Conservation (phyloP, 2,797 vertebrate species). For the Coluber constrictor region DNA sequence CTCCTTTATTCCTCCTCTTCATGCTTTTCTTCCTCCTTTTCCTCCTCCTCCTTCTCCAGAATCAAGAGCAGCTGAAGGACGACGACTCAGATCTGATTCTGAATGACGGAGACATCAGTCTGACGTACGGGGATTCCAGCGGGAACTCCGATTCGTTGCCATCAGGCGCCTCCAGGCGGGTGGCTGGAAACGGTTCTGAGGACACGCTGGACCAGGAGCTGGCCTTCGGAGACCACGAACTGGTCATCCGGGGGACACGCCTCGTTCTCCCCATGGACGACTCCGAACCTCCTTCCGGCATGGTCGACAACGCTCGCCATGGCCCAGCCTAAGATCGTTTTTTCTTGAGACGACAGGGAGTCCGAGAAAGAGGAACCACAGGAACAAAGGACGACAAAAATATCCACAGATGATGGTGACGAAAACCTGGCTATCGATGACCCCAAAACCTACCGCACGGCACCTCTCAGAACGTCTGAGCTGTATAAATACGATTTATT, state of each 20-base stretch:
- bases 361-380: constrained; percentile 11
- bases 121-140: constrained; percentile 89
- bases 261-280: constrained; percentile 96
- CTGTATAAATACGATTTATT: constrained; percentile 75
- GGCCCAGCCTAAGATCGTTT: constrained; percentile 69
- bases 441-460: constrained; percentile 74
- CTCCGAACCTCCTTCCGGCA: constrained; percentile 84
- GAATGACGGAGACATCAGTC: constrained; percentile 87
- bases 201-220: constrained; percentile 85
- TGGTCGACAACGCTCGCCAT: constrained; percentile 73
- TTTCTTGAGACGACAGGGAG: constrained; percentile 57
- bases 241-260: constrained; percentile 90
- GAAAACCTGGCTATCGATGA: constrained; percentile 72
- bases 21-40: not conserved
- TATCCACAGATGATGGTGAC: constrained; percentile 72
- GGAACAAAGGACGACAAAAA: not conserved
- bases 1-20: too few species aligned
- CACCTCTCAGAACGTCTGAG: constrained; percentile 77
- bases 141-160: constrained; percentile 80
- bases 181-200: constrained; percentile 73
- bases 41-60: constrained; percentile 68
- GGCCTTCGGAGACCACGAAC: constrained; percentile 86
- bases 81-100: constrained; percentile 96
- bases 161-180: constrained; percentile 61
- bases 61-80: constrained; percentile 90